Evolutionary conservation across 2,113 vertebrate genomes (phyloP).

Genomic region (Spea bombifrons): DNA sequence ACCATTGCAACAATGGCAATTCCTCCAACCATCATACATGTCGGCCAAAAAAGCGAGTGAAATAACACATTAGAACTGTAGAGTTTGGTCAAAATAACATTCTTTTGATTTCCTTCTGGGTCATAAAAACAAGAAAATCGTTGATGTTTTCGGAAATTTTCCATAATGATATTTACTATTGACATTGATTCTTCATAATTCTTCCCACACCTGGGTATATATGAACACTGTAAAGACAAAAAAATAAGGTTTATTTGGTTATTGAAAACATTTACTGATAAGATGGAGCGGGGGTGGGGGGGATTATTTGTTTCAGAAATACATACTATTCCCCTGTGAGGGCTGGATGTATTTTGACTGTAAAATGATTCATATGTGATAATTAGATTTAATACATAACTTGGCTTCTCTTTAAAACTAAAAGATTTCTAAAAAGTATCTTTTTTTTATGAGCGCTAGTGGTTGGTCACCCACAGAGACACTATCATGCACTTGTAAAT

Average conservation of each 20-base stretch:
- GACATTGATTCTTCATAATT: slow-evolving; percentile 76
- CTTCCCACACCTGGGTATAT: slow-evolving; percentile 85
- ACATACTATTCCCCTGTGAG: too few species aligned
- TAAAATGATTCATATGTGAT: slow-evolving; percentile 12
- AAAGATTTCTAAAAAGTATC: neutral
- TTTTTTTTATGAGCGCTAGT: neutral
- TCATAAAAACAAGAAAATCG: slow-evolving; percentile 82
- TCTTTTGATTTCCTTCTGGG: slow-evolving; percentile 74
- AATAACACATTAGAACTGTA: slow-evolving; percentile 82
- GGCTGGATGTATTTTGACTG: neutral
- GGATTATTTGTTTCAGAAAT: too few species aligned
- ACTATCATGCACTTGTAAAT: slow-evolving; percentile 22
- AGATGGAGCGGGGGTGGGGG: neutral
- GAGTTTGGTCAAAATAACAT: slow-evolving; percentile 81
- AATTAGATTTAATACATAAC: slow-evolving; percentile 7
- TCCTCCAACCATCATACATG: slow-evolving; percentile 82
- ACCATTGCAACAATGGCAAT: slow-evolving; percentile 85
- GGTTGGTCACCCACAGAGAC: neutral
- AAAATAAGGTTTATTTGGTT: neutral
- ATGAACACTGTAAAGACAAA: slow-evolving; percentile 78
- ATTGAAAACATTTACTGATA: neutral
- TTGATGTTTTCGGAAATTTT: slow-evolving; percentile 81
- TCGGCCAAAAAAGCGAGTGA: slow-evolving; percentile 89
- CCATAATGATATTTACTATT: slow-evolving; percentile 77
- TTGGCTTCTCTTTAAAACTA: neutral